These are phyloP conservation scores for Strix aluco DNA, from an alignment of 2,113 vertebrate genomes.

Conservation along the genomic window DNA sequence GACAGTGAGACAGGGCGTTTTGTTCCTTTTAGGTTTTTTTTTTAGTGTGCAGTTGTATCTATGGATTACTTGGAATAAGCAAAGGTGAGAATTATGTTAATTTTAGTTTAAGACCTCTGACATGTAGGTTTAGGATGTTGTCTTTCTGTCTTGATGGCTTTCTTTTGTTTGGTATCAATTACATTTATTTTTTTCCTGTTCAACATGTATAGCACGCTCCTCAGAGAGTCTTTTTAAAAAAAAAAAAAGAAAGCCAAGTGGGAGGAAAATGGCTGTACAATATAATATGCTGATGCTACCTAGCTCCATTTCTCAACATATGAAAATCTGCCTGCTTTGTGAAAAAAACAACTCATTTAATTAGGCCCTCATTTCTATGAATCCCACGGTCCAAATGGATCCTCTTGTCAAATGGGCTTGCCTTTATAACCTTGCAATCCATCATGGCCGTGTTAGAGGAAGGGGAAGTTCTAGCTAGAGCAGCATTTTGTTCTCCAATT, in stretches of 20 bases:
- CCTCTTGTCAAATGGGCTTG: not conserved
- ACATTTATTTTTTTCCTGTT: not conserved
- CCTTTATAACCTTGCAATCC: not conserved
- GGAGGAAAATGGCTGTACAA: not conserved
- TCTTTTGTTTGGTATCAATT: not conserved
- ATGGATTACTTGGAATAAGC: not conserved
- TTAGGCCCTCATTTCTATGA: not conserved
- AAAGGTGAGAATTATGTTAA: not conserved
- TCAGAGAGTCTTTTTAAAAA: not conserved
- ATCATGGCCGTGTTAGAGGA: not conserved
- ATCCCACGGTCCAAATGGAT: not conserved
- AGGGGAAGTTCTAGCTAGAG: not conserved
- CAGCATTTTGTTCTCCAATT: not conserved
- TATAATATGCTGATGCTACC: not conserved
- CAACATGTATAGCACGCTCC: accelerated
- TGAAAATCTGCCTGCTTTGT: not conserved
- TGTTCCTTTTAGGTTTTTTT: not conserved
- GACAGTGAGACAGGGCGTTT: not conserved
- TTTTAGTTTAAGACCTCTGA: not conserved
- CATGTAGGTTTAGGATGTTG: not conserved
- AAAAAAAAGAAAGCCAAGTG: not conserved
- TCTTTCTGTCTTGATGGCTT: not conserved
- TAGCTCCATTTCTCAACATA: not conserved
- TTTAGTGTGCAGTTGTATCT: not conserved
- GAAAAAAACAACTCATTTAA: not conserved